Evolutionary conservation across 2,113 vertebrate genomes (phyloP), one percentile per base, ranked within the genome.

Genomic region (Suncus etruscus): DNA sequence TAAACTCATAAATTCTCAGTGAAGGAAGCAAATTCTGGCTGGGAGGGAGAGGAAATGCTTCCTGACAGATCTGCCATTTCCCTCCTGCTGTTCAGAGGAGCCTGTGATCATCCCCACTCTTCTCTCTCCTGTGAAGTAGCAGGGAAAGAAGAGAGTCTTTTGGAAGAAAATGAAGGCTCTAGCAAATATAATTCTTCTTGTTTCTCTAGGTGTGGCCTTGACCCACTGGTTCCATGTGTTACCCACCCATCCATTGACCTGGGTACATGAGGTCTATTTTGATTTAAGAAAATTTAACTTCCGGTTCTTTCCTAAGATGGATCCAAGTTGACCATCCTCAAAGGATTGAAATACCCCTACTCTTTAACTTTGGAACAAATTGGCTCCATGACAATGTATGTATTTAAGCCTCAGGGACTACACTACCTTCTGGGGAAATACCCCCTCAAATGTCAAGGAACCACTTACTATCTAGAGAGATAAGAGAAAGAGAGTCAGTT

Each of bases 361-460:
- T 58, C n/a, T 94, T 89, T 61, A 58, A 80, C 86, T 70, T 12
- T 50, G 15, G 15, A 90, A 1, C 51, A 25, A 12, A 16, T 39
- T 54, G 68, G 39, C 16, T 14, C 68, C 50, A 83, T 70, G 76
- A n/a, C 18, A 2, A 10, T n/a, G 0, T 39, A 68, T 69, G 45
- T 27, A 72, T 50, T 80, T 47, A 86, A 48, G 25, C 50, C 39
- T 11, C 48, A 6, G 83, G 1, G 10, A 22, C 27, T 32, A 74
- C 6, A 48, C 87, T 51, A 50, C 9, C 69, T 83, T 72, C 83
- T 79, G 74, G 27, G 79, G 70, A 66, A 51, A 50, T 24, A 65
- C 76, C 22, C 47, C 45, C 86, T 87, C 54, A 76, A 69, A 77
- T 61, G 5, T 72, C 61, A 75, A 47, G 22, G 78, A 72, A 89